Base-by-base conservation (phyloP, 2,113 vertebrate species). In the Poeciliopsis occidentalis region DNA sequence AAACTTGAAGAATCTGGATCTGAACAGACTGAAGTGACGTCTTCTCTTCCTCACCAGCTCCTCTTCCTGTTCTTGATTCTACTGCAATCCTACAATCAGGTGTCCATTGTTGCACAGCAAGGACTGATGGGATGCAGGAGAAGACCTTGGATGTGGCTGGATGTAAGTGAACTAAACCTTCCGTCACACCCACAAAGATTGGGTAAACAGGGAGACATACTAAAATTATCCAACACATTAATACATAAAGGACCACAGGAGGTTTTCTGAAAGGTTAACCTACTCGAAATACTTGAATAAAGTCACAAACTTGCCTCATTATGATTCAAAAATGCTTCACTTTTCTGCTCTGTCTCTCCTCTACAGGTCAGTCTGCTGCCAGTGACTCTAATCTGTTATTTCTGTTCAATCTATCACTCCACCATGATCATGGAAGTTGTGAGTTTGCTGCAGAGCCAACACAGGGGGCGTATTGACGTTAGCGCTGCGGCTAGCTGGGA, bases 51-150 rank as follows among this genome's bases (percentile, higher is more conserved):
- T 10, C 26, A 78, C 30, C 80, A 97, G 96, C 80, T 95, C 34
- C 17, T 92, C 47, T 94, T 95, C 81, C 88, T 96, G 64, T n/a
- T 83, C 5, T 64, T 95, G 32, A 91, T 78, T 71, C 69, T 96
- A 61, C 61, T 90, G 71, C 92, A 92, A 68, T 72, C 95, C 41
- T 92, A 88, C 22, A 34, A 88, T 65, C 94, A 95, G 57, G 61
- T 93, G 30, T 86, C 61, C 51, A 0, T 8, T 32, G 30, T 93
- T 62, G 61, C 64, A 24, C 91, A 93, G 71, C 85, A 82, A 72
- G 94, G 94, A 4, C 1, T 93, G 60, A 63, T 78, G 66, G 64
- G 51, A 81, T 92, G 93, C 75, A 94, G 89, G 87, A 87, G 47
- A 54, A 88, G 85, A 60, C 81, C 91, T 0, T 75, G 85, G 64